A percentile compares a stretch with the other conserved stretches of the same genome.
These are phyloP conservation scores for Reticulitermes lucifugus DNA, from an alignment of 2,888 invertebrate genomes.

Conservation along the genomic window DNA sequence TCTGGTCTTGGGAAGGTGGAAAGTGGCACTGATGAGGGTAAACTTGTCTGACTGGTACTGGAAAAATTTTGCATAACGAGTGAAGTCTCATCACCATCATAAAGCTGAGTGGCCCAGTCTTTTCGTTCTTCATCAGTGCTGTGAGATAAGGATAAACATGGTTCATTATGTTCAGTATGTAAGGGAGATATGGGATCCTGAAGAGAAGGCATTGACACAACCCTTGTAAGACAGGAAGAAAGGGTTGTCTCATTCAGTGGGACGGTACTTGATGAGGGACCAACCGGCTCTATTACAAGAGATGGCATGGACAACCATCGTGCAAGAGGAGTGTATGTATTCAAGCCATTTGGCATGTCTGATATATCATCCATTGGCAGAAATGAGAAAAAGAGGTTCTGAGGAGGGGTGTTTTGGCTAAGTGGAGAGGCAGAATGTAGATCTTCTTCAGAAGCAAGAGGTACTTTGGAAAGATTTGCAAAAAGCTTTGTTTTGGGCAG, in stretches of 20 bases:
- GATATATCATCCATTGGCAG: background rate
- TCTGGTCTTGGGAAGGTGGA: background rate
- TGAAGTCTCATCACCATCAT: background rate
- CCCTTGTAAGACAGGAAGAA: background rate
- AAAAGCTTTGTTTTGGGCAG: constrained; percentile 15
- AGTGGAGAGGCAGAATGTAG: constrained; percentile 16
- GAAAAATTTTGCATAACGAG: background rate
- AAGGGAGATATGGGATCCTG: background rate
- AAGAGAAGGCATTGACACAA: background rate
- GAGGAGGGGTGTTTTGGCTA: constrained; percentile 11
- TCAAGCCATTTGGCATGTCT: background rate
- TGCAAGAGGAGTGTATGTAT: background rate
- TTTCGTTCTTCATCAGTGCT: background rate
- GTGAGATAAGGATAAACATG: background rate
- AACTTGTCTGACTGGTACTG: background rate
- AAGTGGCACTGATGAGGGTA: background rate
- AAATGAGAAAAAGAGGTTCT: constrained; percentile 28
- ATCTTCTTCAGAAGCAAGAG: constrained; percentile 41
- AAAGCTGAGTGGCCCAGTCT: background rate
- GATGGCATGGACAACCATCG: constrained; percentile 37
- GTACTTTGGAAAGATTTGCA: constrained; percentile 5
- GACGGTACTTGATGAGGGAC: background rate
- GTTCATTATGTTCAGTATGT: background rate
- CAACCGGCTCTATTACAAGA: background rate
- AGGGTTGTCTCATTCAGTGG: background rate